Base-by-base conservation (phyloP, 2,113 vertebrate species). In the Tympanuchus pallidicinctus region DNA sequence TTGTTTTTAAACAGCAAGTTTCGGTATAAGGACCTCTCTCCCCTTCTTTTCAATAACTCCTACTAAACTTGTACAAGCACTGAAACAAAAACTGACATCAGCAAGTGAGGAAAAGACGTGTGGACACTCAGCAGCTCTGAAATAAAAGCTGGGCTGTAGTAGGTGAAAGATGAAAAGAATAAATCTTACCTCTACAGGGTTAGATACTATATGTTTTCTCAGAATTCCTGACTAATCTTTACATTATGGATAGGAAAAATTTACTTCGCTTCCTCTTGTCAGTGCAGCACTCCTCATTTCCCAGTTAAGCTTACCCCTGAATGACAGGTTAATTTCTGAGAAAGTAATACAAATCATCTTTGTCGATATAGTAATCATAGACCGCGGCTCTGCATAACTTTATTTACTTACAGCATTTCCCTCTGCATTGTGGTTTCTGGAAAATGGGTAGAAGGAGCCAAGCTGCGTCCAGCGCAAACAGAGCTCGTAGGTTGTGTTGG, bases 401-500 rank as follows among this genome's bases (percentile, higher is more conserved):
- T 1, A 14, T 66, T 86, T 89, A 95, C 92, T 85, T 98, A 99
- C 98, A 1, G 27, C 91, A 65, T 98, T 98, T 92, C 95, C 94
- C 64, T 98, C 90, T 69, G 98, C 96, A 13, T 99, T 99, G 97
- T 99, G 98, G 93, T 99, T 99, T 56, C 98, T 98, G 92, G 98
- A 98, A 96, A 99, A 99, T 34, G 98, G 98, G 93, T 99, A 99
- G 97, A 99, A 99, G 36, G 98, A 98, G 42, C 98, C 98, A 67
- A 99, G 98, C 95, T 99, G 99, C 98, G 98, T 99, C 98, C 99
- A 99, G 40, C 98, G 97, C 54, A 97, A 97, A 54, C 99, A 99
- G 48, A 99, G 97, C 87, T 99, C 98, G 0, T 98, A 98, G 27
- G 82, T 75, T 24, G 96, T 93, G 94, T 99, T 60, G 32, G 98